These are phyloP conservation scores for Hyles vespertilio DNA, from an alignment of 1,140 invertebrate genomes.

Conservation along the genomic window DNA sequence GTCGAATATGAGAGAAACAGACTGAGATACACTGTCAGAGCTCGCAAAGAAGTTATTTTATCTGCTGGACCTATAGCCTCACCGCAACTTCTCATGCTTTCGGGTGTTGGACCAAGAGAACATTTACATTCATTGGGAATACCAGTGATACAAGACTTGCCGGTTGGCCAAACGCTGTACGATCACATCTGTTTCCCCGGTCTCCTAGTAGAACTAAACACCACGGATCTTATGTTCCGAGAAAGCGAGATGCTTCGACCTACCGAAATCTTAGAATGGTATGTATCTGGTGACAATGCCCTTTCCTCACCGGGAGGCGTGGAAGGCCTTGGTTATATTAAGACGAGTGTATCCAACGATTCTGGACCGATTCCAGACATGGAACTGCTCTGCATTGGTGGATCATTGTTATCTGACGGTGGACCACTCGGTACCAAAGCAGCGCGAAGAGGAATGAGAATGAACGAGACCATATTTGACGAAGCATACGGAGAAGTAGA, in stretches of 20 bases:
- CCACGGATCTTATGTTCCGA: slow-evolving; percentile 57
- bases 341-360: slow-evolving; percentile 76
- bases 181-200: slow-evolving; percentile 80
- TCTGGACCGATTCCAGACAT: slow-evolving; percentile 78
- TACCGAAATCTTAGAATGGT: slow-evolving; percentile 45
- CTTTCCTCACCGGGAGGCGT: slow-evolving; percentile 77
- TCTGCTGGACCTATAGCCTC: slow-evolving; percentile 78
- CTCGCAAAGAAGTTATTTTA: slow-evolving; percentile 78
- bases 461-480: slow-evolving; percentile 77
- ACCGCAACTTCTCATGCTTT: slow-evolving; percentile 80
- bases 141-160: slow-evolving; percentile 63
- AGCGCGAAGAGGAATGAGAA: slow-evolving; percentile 75
- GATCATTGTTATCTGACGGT: slow-evolving; percentile 78
- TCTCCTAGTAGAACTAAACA: slow-evolving; percentile 77
- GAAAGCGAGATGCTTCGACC: slow-evolving; percentile 40
- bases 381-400: slow-evolving; percentile 78
- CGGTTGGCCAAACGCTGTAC: slow-evolving; percentile 79
- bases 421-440: slow-evolving; percentile 73
- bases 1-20: slow-evolving; percentile 78
- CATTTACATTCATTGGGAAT: slow-evolving; percentile 76
- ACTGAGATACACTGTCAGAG: slow-evolving; percentile 48
- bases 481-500: slow-evolving; percentile 72
- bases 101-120: slow-evolving; percentile 78
- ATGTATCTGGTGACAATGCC: slow-evolving; percentile 65
- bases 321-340: slow-evolving; percentile 81